A percentile compares a stretch with the other conserved stretches of the same genome.
Conservation (phyloP, 2,888 invertebrate genomes). For the Nowickia ferox region DNA sequence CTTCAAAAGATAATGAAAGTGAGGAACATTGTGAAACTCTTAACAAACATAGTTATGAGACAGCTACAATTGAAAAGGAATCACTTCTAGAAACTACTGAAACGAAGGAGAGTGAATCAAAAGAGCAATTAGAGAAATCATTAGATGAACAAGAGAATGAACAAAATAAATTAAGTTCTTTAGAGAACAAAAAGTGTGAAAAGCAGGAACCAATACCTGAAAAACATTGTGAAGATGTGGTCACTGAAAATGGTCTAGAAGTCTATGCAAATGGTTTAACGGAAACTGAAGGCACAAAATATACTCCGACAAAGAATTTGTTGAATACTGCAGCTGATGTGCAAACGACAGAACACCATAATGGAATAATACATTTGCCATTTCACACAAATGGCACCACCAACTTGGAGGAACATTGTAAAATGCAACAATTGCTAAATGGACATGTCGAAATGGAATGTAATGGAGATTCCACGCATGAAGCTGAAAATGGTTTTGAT, state of each 20-base stretch:
- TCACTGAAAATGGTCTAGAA: not conserved
- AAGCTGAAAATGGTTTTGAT: conserved; percentile 80
- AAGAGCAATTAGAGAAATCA: not conserved
- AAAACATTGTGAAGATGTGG: not conserved
- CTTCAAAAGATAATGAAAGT: not conserved
- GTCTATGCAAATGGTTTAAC: not conserved
- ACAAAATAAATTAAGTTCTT: too few species aligned
- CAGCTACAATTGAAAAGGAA: not conserved
- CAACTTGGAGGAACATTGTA: not conserved
- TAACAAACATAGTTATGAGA: not conserved
- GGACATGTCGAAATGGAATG: conserved; percentile 78
- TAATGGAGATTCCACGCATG: conserved; percentile 41
- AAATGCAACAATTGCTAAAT: conserved; percentile 47
- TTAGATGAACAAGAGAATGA: not conserved
- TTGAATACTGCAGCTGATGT: not conserved
- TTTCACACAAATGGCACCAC: not conserved
- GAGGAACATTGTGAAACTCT: not conserved
- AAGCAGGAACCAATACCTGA: not conserved
- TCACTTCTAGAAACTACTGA: not conserved
- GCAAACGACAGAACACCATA: not conserved
- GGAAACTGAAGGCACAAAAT: not conserved
- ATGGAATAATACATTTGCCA: not conserved
- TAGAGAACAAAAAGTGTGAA: not conserved
- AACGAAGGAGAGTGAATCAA: not conserved
- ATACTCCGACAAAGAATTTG: not conserved